phyloP scores from a whole-genome alignment of 2,113 vertebrate genomes.

The Oryctolagus cuniculus region mOryCun1.1 NC_091440.1:6556001-6556500 shows the following conservation, averaged over 20 bases:
- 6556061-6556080: neutral
- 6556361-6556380: constrained; percentile 65
- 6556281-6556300: constrained; percentile 66
- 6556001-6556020: neutral
- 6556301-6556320: constrained; percentile 74
- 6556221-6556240: neutral
- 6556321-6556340: constrained; percentile 60
- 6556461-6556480: constrained; percentile 60
- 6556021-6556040: neutral
- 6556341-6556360: constrained; percentile 79
- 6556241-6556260: constrained; percentile 48
- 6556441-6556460: constrained; percentile 61
- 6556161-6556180: neutral
- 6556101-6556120: neutral
- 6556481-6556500: constrained; percentile 66
- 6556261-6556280: constrained; percentile 10
- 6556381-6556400: constrained; percentile 72
- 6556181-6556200: constrained; percentile 8
- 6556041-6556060: fast-evolving
- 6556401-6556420: constrained; percentile 34
- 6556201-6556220: neutral
- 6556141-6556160: neutral
- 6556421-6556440: neutral
- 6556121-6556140: neutral
- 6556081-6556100: neutral